A percentile compares a stretch with the other conserved stretches of the same genome.
phyloP scores from a whole-genome alignment of 1,140 invertebrate species.

The Megalonaias nervosa region DNA sequence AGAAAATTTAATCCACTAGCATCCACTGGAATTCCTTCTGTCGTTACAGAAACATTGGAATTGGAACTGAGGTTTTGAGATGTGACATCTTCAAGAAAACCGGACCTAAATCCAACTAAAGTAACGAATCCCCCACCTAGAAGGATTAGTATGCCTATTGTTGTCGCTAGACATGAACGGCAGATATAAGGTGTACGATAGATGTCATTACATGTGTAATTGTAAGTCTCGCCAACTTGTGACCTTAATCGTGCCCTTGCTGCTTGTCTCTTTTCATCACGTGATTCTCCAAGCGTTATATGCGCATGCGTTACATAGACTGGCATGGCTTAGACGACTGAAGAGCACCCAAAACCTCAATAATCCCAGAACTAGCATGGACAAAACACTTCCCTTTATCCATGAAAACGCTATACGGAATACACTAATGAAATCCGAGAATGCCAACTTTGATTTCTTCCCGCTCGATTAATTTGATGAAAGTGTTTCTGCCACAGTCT shows the following conservation, averaged over 20 bases:
- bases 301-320: constrained; percentile 37
- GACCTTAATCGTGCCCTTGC: constrained; percentile 19
- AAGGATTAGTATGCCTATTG: constrained; percentile 15
- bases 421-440: too few species aligned
- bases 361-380: too few species aligned
- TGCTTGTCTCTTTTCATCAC: constrained; percentile 7
- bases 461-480: too few species aligned
- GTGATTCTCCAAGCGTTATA: constrained; percentile 34
- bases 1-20: constrained; percentile 37
- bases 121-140: constrained; percentile 29
- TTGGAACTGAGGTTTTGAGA: constrained; percentile 6
- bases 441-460: too few species aligned
- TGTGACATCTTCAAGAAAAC: constrained; percentile 21
- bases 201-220: constrained; percentile 30
- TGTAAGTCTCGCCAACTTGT: constrained; percentile 11
- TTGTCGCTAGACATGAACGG: constrained; percentile 17
- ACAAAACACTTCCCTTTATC: too few species aligned
- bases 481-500: too few species aligned
- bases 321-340: constrained; percentile 19
- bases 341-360: neutral
- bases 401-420: too few species aligned
- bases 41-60: constrained; percentile 14
- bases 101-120: constrained; percentile 32
- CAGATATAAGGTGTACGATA: constrained; percentile 30
- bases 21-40: constrained; percentile 20